A percentile compares a stretch with the other conserved stretches of the same genome.
phyloP scores from a whole-genome alignment of 2,888 invertebrate genomes.

The Campoletis raptor region DNA sequence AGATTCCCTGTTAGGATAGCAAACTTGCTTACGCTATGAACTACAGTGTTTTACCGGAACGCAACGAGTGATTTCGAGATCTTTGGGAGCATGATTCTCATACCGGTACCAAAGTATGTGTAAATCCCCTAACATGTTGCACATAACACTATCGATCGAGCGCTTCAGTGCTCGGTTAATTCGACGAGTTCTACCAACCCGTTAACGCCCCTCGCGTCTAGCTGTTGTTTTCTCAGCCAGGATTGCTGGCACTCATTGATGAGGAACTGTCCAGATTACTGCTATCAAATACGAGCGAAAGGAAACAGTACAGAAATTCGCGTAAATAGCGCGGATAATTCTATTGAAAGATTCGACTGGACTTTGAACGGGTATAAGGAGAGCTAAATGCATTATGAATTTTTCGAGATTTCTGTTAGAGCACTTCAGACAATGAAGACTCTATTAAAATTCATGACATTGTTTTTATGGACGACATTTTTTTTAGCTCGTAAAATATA shows the following conservation, averaged over 20 bases:
- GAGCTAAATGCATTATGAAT: too few relatives aligned
- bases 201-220: constrained; percentile 19
- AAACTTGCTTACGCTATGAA: background rate
- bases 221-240: constrained; percentile 24
- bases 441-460: background rate
- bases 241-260: constrained; percentile 24
- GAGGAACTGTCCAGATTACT: constrained; percentile 22
- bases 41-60: constrained; percentile 3
- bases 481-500: background rate
- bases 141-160: constrained; percentile 20
- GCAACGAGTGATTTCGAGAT: constrained; percentile 30
- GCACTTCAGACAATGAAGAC: too few relatives aligned
- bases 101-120: constrained; percentile 7
- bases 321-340: constrained; percentile 11
- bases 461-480: background rate
- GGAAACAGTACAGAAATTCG: constrained; percentile 6
- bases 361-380: too few relatives aligned
- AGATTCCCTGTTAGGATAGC: constrained; percentile 23
- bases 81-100: constrained; percentile 5
- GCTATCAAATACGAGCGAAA: constrained; percentile 34
- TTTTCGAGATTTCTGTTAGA: too few relatives aligned
- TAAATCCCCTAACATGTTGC: constrained; percentile 9
- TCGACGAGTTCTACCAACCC: background rate
- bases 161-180: constrained; percentile 13
- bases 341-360: background rate